Base-by-base conservation (phyloP, 2,888 invertebrate genomes). In the Hirtodrosophila cameraria region DNA sequence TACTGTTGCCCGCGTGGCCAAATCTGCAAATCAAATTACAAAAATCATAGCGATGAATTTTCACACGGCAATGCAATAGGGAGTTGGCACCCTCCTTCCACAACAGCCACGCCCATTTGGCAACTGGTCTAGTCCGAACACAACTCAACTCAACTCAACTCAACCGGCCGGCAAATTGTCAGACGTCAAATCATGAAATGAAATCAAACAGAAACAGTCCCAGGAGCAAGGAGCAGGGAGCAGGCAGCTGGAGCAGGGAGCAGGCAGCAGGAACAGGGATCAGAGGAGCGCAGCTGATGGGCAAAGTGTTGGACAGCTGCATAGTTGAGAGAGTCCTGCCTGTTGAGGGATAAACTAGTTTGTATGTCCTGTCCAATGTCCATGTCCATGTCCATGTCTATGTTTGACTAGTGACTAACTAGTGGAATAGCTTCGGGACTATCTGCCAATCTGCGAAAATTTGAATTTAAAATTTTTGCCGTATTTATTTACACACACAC, bases 11-110 rank as follows among this genome's bases (percentile, higher is more conserved):
- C 5, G 38, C 31, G 36, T 55, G 54, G 20, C 43, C 62, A 87
- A 83, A 87, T 87, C 87, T 86, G 81, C 86, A 83, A 83, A 83
- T 83, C 86, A 85, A 87, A 87, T 87, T 83, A 86, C 83, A 83
- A 83, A 81, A 86, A 81, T 81, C 80, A 83, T 83, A 76, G 74
- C 86, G 83, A 66, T 79, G 61, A 82, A 85, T 82, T 87, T 82
- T 82, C 83, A 73, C 83, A 82, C 87, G 80, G 83, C 67, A 71
- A 71, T 85, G 39, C 75, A 83, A 53, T 58, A 16, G 68, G 87
- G 81, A 79, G 60, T 54, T 62, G 11, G 8, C 41, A 45, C 33
- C 12, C 42, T 18, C 3, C 18, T 5, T 18, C 18, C 5, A 23
- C 6, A 25, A n/a, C 35, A 25, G 2, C 13, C 6, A n/a, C 20